phyloP scores from a whole-genome alignment of 2,888 invertebrate species.

The Cataglyphis livida region DNA sequence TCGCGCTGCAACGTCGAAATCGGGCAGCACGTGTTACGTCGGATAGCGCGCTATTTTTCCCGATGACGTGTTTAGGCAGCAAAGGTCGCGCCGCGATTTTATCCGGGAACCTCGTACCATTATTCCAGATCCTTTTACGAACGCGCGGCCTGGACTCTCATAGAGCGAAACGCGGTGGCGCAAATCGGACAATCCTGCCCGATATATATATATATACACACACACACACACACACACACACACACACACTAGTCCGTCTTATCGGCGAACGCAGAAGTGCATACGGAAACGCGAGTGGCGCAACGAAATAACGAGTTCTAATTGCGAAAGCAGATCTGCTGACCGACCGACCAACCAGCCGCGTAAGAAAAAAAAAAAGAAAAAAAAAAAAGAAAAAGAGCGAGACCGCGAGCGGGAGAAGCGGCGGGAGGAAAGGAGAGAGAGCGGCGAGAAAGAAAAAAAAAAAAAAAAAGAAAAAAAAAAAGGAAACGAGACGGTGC shows the following conservation, averaged over 20 bases:
- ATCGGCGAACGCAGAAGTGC: slow-evolving; percentile 70
- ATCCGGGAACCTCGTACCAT: neutral
- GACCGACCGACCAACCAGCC: slow-evolving; percentile 48
- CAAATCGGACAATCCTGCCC: slow-evolving; percentile 62
- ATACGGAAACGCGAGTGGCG: slow-evolving; percentile 79
- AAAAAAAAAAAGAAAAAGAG: neutral
- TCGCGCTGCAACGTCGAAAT: neutral
- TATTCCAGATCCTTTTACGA: slow-evolving; percentile 53
- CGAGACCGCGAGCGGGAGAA: slow-evolving; percentile 16
- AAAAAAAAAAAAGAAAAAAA: slow-evolving; percentile 19
- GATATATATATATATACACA: neutral
- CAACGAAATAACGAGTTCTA: slow-evolving; percentile 83
- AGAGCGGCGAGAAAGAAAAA: slow-evolving; percentile 17
- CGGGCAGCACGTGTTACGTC: slow-evolving; percentile 21
- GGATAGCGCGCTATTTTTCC: neutral
- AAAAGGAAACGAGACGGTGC: slow-evolving; percentile 68
- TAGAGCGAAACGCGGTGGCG: slow-evolving; percentile 60
- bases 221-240: too few species aligned
- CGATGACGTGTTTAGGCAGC: slow-evolving; percentile 33
- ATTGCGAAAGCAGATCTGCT: slow-evolving; percentile 80
- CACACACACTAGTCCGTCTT: slow-evolving; percentile 62
- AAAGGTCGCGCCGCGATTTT: slow-evolving; percentile 37
- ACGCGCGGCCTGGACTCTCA: neutral
- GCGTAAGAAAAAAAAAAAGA: slow-evolving; percentile 30
- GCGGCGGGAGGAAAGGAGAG: neutral